Base-by-base conservation (phyloP, 2,888 invertebrate species). In the Cabera pusaria region DNA sequence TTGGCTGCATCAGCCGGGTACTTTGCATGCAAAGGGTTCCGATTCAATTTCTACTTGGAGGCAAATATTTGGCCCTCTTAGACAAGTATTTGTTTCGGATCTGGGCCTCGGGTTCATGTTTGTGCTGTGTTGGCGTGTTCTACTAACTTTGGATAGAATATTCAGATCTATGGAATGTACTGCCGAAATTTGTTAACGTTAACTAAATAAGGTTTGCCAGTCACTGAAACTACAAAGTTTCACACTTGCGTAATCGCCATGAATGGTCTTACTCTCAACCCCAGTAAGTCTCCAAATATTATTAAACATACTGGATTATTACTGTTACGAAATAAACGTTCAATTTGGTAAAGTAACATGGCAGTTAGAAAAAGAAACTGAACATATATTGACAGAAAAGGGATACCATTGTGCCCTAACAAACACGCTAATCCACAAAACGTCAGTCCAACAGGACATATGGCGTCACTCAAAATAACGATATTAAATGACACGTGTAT, bases 401-500 rank as follows among this genome's bases (percentile, higher is more conserved):
- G n/a, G n/a, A n/a, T n/a, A n/a, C n/a, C n/a, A n/a, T n/a, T n/a
- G n/a, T n/a, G n/a, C n/a, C n/a, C n/a, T n/a, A n/a, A n/a, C n/a
- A n/a, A n/a, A n/a, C n/a, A n/a, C n/a, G n/a, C n/a, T n/a, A n/a
- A n/a, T 14, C 14, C 7, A 35, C 6, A 27, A 22, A 27, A 34
- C 26, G 27, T 22, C 25, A 14, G n/a, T n/a, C n/a, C 26, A 25
- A 21, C 21, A 9, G 5, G 31, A 14, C 7, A 36, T 8, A 35
- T 29, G 38, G 36, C 20, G 38, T 44, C 37, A 38, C 34, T 50
- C 29, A 44, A 42, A 44, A 45, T 39, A 48, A 22, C 28, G 28
- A 39, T 41, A 48, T 45, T 45, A 52, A 49, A 37, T 39, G 51
- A 49, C 49, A 50, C 48, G 53, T 56, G 50, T 63, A 55, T 68